Base-by-base conservation (phyloP, 2,113 vertebrate species). In the Actinemys pallida region DNA sequence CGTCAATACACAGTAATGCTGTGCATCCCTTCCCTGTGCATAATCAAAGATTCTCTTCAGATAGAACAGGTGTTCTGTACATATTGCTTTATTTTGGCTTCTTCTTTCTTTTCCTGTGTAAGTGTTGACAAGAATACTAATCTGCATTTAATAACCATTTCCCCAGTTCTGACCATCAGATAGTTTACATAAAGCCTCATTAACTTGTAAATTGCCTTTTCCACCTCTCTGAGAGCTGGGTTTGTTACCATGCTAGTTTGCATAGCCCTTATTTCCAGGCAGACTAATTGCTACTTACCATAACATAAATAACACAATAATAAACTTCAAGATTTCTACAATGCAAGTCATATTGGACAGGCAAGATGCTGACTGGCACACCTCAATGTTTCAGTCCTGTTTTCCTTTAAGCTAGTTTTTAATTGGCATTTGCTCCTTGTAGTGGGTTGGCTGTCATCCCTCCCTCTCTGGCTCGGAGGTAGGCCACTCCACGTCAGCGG, bases 271-370 rank as follows among this genome's bases (percentile, higher is more conserved):
- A 42, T 81, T 94, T 94, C 76, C 85, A 92, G 75, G 81, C 57
- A 92, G 81, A 90, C 13, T 86, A 90, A 95, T 92, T 90, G 65
- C 17, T 79, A 54, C 87, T 76, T 92, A 81, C 53, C 42, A 83
- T n/a, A 94, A 83, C 50, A 62, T 83, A 90, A 96, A 75, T 81
- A 88, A 89, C 29, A 79, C 69, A 24, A 22, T 84, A 96, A 87
- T 81, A 79, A 10, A 50, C 17, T 0, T 0, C 35, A 83, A 56
- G 49, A 85, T 3, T 81, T 45, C 57, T 83, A 42, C 16, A 22
- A 57, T 53, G 56, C 39, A 91, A 86, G 27, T 8, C 49, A 12
- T 89, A 49, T 54, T 22, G 42, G 65, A 22, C 84, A 93, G 94
- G 86, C 16, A 59, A 93, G 56, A 39, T 39, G 35, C 49, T 78